phyloP scores from a whole-genome alignment of 2,113 vertebrate species.

The Heterocephalus glaber region DNA sequence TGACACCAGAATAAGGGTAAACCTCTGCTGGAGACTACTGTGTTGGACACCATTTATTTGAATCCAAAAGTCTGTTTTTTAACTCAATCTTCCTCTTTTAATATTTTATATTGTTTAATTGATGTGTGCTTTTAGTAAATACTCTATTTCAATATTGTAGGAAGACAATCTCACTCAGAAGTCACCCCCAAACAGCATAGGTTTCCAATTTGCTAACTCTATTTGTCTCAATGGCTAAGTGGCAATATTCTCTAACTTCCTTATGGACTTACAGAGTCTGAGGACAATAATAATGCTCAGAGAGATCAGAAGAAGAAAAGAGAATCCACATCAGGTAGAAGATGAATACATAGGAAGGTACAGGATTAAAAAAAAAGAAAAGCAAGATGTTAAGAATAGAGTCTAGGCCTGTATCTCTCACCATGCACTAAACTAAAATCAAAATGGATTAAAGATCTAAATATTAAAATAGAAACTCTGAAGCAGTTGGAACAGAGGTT shows the following conservation, averaged over 20 bases:
- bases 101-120: neutral
- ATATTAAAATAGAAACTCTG: no score
- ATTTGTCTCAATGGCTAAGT: neutral
- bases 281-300: neutral
- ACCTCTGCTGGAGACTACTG: neutral
- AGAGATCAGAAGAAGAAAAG: neutral
- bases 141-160: neutral
- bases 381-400: neutral
- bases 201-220: neutral
- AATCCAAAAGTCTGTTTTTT: neutral
- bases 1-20: neutral
- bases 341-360: neutral
- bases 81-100: neutral
- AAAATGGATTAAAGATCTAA: no score
- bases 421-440: no score
- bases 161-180: neutral
- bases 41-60: neutral
- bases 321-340: no score
- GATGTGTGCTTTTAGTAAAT: neutral
- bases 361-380: neutral
- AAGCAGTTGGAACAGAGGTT: no score
- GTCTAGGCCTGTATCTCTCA: no score
- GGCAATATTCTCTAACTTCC: neutral
- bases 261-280: neutral
- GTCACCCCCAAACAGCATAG: fast-evolving